Base-by-base conservation (phyloP, 2,113 vertebrate species). In the Paramormyrops kingsleyae region DNA sequence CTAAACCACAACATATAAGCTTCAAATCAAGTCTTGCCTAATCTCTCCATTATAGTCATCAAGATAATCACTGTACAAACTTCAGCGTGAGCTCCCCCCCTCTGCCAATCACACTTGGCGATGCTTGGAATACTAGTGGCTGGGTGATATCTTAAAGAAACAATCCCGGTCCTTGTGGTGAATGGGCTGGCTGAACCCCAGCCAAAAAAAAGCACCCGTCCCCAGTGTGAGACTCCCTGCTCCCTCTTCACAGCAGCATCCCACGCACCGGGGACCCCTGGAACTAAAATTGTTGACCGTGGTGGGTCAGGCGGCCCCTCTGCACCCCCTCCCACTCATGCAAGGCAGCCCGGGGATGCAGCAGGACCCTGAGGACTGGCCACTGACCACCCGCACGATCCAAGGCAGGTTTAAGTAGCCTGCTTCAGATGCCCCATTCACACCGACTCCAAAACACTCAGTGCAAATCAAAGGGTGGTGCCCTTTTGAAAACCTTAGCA, bases 251-350 rank as follows among this genome's bases (percentile, higher is more conserved):
- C 87, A 90, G 90, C 66, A 93, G 92, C 91, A 90, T 7, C 93
- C 92, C n/a, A 88, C 93, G 86, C 93, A 96, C 27, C 84, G 95
- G 92, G 94, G 92, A 2, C 93, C 95, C 27, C 83, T 96, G 94
- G 93, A 94, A 90, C 93, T 94, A 89, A 95, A 93, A 53, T 90
- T 95, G 6, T 92, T 97, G 93, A 90, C 90, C 1, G 90, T 95
- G 12, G 31, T 95, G 56, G 95, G 97, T 91, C 92, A 90, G 91
- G 88, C 95, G 10, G 92, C 93, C 91, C 93, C 95, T 5, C 92
- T 96, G 93, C 92, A 95, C 83, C 44, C 85, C 31, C 21, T 21
- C 0, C 59, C 44, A 21, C 84, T 87, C 4, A 49, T 87, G 13
- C 17, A 86, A 0, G 39, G 39, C 17, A 77, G 83, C 49, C 8